Evolutionary conservation across 53 echinoderm and acorn worm genomes (phyloP).

Genomic region (Temnopleurus reevesii): DNA sequence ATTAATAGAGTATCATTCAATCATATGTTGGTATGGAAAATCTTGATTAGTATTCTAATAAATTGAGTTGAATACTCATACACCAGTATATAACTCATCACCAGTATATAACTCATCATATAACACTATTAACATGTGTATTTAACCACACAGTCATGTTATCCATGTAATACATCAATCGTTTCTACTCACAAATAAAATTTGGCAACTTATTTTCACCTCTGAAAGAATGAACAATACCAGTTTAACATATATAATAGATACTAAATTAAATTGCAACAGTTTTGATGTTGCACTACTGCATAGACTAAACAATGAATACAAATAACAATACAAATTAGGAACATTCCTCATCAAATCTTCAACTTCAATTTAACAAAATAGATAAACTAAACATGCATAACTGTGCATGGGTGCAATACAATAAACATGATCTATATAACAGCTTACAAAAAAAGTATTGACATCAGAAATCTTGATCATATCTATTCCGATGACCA

Average conservation of each 20-base stretch:
- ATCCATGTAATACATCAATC: background rate
- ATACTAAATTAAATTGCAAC: background rate
- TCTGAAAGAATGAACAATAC: background rate
- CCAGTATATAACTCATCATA: background rate
- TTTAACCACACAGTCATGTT: background rate
- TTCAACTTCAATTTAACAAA: too few relatives aligned
- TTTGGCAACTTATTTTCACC: background rate
- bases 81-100: too few relatives aligned
- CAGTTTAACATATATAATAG: background rate
- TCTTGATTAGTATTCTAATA: background rate
- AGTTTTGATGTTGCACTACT: background rate
- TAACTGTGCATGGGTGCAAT: background rate
- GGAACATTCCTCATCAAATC: background rate
- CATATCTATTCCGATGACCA: too few relatives aligned
- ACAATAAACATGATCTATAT: too few relatives aligned
- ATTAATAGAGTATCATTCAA: too few relatives aligned
- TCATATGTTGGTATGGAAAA: background rate
- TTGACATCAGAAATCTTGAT: too few relatives aligned
- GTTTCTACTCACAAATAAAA: slow-evolving; percentile 14
- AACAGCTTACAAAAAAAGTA: too few relatives aligned
- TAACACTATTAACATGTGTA: background rate
- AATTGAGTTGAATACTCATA: slow-evolving; percentile 38
- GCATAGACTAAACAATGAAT: slow-evolving; percentile 10
- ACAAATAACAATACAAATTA: background rate
- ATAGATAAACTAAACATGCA: background rate